These are phyloP conservation scores for Neodiprion pinetum DNA, from an alignment of 1,140 invertebrate species.

Conservation along the genomic window DNA sequence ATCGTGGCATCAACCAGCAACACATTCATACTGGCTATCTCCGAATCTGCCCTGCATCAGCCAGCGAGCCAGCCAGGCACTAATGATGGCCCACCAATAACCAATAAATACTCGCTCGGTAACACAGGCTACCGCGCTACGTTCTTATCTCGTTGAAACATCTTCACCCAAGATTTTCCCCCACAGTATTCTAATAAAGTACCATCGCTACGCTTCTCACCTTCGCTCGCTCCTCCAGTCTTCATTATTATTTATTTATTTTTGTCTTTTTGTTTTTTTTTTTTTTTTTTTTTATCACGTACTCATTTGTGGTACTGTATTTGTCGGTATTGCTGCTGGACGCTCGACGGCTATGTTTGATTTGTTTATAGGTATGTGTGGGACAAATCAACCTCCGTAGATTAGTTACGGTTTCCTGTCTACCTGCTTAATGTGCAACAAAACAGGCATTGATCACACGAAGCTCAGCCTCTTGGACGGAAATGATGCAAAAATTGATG, in stretches of 20 bases:
- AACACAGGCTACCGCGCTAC: constrained; percentile 54
- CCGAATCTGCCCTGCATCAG: constrained; percentile 42
- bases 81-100: constrained; percentile 56
- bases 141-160: constrained; percentile 46
- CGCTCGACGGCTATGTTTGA: too few relatives aligned
- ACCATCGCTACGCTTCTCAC: constrained; percentile 22
- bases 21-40: constrained; percentile 45
- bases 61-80: constrained; percentile 26
- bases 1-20: background rate
- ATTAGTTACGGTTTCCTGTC: too few relatives aligned
- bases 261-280: too few relatives aligned
- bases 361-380: too few relatives aligned
- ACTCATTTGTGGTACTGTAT: background rate
- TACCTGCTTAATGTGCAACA: too few relatives aligned
- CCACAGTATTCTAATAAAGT: constrained; percentile 35
- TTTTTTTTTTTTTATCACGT: background rate
- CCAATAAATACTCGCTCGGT: constrained; percentile 55
- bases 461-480: too few relatives aligned
- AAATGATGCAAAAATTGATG: too few relatives aligned
- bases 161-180: constrained; percentile 40
- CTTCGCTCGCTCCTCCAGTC: background rate
- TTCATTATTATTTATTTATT: background rate
- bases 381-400: too few relatives aligned
- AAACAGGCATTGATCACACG: too few relatives aligned
- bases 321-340: background rate